Base-by-base conservation (phyloP, 2,797 vertebrate genomes). In the Epinephelus coioides region DNA sequence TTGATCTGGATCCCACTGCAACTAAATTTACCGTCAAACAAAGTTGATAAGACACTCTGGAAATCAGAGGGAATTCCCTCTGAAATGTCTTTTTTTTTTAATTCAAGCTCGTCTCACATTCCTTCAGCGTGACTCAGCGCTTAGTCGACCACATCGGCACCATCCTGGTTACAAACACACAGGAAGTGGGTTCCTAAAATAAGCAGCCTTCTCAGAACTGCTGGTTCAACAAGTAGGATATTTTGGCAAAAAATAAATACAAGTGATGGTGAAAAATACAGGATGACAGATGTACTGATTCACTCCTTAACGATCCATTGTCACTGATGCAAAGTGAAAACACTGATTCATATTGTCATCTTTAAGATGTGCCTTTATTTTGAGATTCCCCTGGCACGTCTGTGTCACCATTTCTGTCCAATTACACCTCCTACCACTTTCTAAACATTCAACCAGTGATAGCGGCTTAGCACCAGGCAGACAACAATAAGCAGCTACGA, bases 71-170 rank as follows among this genome's bases (percentile, higher is more conserved):
- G 50, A 68, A 43, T 47, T 73, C 60, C 60, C 60, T 57, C 46
- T 14, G 7, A 76, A 47, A 19, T 9, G 8, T 30, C 15, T 5
- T n/a, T n/a, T 60, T n/a, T 60, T 44, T 56, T 0, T 15, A 17
- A 51, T 34, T 6, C 2, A 67, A 70, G 23, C 49, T 43, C 13
- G 34, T 21, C 19, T 64, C 49, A 9, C 73, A 77, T 87, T 77
- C 86, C 65, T 69, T 21, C 66, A 10, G 54, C 7, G 57, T 44
- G 83, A 88, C 71, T 84, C 73, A 49, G 12, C 0, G 50, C 66
- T 79, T 38, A n/a, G 56, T 63, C 79, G 6, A 59, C 55, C 73
- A 25, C n/a, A 50, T 47, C 25, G 1, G 27, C 25, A 63, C 47
- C 50, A 23, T 49, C 62, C 49, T 43, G 78, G 51, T 56, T 55